phyloP scores from a whole-genome alignment of 2,888 invertebrate species.

The Drosophila greeni region DNA sequence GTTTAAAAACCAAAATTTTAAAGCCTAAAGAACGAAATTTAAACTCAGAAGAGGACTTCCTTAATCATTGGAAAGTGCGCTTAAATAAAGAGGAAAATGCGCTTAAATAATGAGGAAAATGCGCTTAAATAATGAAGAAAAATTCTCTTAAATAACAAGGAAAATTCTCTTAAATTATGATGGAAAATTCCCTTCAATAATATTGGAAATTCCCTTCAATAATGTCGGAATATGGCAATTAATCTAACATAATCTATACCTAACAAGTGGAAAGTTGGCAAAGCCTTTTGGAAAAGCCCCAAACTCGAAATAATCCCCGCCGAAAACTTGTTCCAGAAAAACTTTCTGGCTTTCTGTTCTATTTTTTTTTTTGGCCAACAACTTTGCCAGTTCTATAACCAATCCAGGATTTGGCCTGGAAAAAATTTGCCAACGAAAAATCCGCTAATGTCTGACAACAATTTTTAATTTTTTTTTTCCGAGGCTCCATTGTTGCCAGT shows the following conservation, averaged over 20 bases:
- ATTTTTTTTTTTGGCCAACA: not conserved
- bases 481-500: not conserved
- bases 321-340: slow-evolving; percentile 22
- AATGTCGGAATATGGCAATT: not conserved
- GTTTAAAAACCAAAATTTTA: slow-evolving; percentile 27
- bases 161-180: no score
- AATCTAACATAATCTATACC: slow-evolving; percentile 15
- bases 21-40: slow-evolving; percentile 21
- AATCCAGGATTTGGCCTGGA: not conserved
- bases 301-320: slow-evolving; percentile 18
- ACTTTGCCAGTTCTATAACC: not conserved
- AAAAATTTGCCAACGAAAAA: not conserved
- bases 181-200: no score
- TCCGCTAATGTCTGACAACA: slow-evolving; percentile 22
- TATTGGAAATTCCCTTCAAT: not conserved
- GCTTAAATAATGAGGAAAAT: not conserved
- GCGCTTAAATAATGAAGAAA: not conserved
- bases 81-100: not conserved
- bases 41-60: not conserved
- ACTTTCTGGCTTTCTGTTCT: slow-evolving; percentile 11
- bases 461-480: not conserved
- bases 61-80: not conserved
- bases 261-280: slow-evolving; percentile 19
- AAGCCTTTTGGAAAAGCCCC: not conserved
- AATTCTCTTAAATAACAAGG: no score